phyloP scores from a whole-genome alignment of 2,113 vertebrate genomes.

The Andinoacara biseriatus region DNA sequence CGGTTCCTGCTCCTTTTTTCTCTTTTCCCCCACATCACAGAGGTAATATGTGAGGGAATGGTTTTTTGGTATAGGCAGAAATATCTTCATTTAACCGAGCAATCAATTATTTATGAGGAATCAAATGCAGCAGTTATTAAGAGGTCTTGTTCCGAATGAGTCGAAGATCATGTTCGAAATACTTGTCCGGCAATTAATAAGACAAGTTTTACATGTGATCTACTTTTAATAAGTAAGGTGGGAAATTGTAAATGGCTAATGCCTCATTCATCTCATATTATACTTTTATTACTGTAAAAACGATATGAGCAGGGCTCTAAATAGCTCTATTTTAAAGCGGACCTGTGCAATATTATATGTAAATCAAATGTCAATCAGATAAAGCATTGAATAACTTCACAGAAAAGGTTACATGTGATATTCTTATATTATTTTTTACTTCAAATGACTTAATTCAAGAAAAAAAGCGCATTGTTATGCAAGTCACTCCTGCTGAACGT shows the following conservation, averaged over 20 bases:
- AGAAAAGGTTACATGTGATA: slow-evolving; percentile 44
- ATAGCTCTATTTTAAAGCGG: slow-evolving; percentile 62
- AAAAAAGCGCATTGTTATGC: neutral
- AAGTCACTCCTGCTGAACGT: neutral
- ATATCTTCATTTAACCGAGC: slow-evolving; percentile 36
- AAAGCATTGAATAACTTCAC: slow-evolving; percentile 43
- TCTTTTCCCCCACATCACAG: neutral
- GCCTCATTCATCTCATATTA: slow-evolving; percentile 71
- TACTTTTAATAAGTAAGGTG: slow-evolving; percentile 70
- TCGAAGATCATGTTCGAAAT: slow-evolving; percentile 59
- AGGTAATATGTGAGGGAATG: neutral
- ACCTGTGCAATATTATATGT: slow-evolving; percentile 57
- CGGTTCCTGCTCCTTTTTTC: slow-evolving; percentile 20
- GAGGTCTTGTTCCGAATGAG: slow-evolving; percentile 40
- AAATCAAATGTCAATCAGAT: slow-evolving; percentile 68
- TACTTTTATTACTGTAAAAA: slow-evolving; percentile 72
- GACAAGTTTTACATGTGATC: slow-evolving; percentile 66
- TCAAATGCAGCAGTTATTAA: slow-evolving; percentile 54
- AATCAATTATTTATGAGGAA: slow-evolving; percentile 55
- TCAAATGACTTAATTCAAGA: slow-evolving; percentile 8
- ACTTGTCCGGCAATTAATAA: slow-evolving; percentile 72
- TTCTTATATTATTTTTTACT: slow-evolving; percentile 28
- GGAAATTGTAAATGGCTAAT: slow-evolving; percentile 70
- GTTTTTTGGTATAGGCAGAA: slow-evolving; percentile 7
- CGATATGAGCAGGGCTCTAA: slow-evolving; percentile 53